Base-by-base conservation (phyloP, 1,140 invertebrate species). In the Pachypeltis micranthus region DNA sequence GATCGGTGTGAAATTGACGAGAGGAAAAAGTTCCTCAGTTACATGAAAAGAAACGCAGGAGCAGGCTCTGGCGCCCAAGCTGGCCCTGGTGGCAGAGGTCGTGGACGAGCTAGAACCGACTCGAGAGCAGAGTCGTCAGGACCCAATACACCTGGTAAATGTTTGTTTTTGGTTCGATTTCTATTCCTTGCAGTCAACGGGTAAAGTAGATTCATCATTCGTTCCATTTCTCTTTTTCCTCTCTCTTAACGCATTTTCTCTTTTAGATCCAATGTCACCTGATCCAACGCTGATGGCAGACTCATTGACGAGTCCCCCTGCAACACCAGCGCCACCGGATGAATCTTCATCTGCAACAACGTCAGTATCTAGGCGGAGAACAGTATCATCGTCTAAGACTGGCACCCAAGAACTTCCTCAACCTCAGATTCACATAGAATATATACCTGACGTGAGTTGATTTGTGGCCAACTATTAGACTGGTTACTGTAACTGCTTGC, bases 1-100 rank as follows among this genome's bases (percentile, higher is more conserved):
- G 80, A 83, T 29, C 80, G 81, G 47, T 86, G 85, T 68, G 90
- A 93, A 76, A 74, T 79, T 4, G 82, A 86, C 64, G 91, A 94
- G 74, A 82, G 83, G 59, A 86, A 85, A 69, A 84, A 86, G 57
- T 92, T 89, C 73, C 79, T 85, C 66, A 82, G 80, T 67, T 85
- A 85, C 66, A 74, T 87, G 2, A 85, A 86, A 70, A 76, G 84
- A 68, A 80, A 81, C 25, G 61, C 69, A 26, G 59, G 51, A 10
- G 61, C 68, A 28, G 59, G 51, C 7, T 63, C n/a, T 73, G 78
- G 67, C 79, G 78, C 60, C 62, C 78, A 77, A 31, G 76, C 24
- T 10, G 44, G 64, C 7, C 25, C 61, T 31, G 26, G 60, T 10
- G 54, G 55, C 10, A 24, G 80, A 65, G 77, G 80, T 31, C 75